These are phyloP conservation scores for Amphipyra tragopoginis DNA, from an alignment of 2,888 invertebrate genomes.

Conservation along the genomic window DNA sequence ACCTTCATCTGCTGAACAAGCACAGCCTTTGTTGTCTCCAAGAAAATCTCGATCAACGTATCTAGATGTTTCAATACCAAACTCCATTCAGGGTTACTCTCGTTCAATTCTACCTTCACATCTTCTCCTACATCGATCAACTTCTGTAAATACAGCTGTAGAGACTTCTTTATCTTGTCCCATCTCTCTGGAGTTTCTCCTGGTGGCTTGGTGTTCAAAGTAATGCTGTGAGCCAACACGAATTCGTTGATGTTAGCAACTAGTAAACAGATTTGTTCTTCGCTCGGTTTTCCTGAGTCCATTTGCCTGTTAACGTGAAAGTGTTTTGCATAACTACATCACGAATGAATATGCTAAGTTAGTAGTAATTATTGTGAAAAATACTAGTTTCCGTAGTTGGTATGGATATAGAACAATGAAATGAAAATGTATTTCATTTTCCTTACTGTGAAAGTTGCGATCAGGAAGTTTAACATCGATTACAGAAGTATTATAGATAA, in stretches of 20 bases:
- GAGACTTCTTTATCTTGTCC: conserved; percentile 86
- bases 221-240: conserved; percentile 87
- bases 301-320: conserved; percentile 76
- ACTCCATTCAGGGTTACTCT: conserved; percentile 80
- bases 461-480: conserved; percentile 6
- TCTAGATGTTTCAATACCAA: conserved; percentile 83
- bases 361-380: conserved; percentile 25
- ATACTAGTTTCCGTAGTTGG: conserved; percentile 27
- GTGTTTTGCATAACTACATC: conserved; percentile 28
- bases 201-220: conserved; percentile 85
- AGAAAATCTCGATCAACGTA: conserved; percentile 88
- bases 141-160: conserved; percentile 84
- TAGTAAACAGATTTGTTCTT: conserved; percentile 85
- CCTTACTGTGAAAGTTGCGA: conserved; percentile 16
- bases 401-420: conserved; percentile 20
- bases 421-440: conserved; percentile 17
- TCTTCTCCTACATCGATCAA: conserved; percentile 86
- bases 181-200: conserved; percentile 86
- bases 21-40: conserved; percentile 90
- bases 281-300: conserved; percentile 72
- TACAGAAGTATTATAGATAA: conserved; percentile 1
- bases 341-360: conserved; percentile 36
- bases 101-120: conserved; percentile 85
- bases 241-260: conserved; percentile 90
- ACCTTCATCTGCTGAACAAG: conserved; percentile 91